These are phyloP conservation scores for Lydus trimaculatus DNA, from an alignment of 2,888 invertebrate genomes.

Conservation along the genomic window DNA sequence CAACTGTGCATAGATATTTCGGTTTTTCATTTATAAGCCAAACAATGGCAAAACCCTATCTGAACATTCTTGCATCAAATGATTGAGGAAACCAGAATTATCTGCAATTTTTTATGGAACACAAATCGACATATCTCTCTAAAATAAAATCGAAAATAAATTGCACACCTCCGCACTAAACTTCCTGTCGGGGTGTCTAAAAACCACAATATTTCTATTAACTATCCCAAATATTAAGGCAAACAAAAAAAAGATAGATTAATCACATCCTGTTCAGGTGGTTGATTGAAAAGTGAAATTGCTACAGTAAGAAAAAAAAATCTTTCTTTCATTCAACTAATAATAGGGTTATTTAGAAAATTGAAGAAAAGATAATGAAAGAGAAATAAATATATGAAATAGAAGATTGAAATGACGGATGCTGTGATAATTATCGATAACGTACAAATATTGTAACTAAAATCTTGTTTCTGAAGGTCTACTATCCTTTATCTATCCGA, in stretches of 20 bases:
- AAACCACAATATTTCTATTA: neutral
- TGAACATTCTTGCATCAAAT: neutral
- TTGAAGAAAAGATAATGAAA: neutral
- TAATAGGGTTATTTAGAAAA: slow-evolving; percentile 20
- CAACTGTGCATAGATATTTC: too few relatives aligned
- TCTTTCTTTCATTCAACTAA: slow-evolving; percentile 10
- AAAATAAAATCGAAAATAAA: slow-evolving; percentile 24
- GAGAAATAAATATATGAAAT: neutral
- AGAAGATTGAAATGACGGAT: neutral
- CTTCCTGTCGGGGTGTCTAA: slow-evolving; percentile 9
- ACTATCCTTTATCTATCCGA: too few relatives aligned
- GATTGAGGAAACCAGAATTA: neutral
- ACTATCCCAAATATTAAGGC: neutral
- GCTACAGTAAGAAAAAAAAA: slow-evolving; percentile 12
- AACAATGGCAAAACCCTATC: neutral
- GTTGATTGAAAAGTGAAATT: slow-evolving; percentile 9
- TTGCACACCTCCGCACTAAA: slow-evolving; percentile 20
- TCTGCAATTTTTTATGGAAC: neutral
- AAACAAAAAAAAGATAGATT: slow-evolving; percentile 10
- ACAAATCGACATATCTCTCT: neutral
- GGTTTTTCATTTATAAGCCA: too few relatives aligned
- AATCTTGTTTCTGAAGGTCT: too few relatives aligned
- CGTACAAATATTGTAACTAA: too few relatives aligned
- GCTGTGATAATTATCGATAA: neutral
- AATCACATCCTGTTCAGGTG: slow-evolving; percentile 27